A percentile compares a stretch with the other conserved stretches of the same genome.
Conservation (phyloP, 1,140 invertebrate species). For the Arctopsyche grandis region DNA sequence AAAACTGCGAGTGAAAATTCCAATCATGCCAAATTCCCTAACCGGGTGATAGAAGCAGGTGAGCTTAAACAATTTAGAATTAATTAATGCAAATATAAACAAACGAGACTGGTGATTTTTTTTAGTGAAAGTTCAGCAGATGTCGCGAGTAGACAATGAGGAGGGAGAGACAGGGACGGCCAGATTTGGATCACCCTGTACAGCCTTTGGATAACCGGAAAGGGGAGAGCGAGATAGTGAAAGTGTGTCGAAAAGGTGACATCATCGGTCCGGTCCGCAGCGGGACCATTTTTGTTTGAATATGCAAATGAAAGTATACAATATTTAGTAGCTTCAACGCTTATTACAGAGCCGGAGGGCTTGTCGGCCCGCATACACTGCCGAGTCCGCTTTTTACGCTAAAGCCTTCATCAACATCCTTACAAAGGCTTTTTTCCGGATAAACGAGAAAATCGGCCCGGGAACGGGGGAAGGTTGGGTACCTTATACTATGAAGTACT, state of each 20-base stretch:
- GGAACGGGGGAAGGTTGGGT: neutral
- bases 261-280: constrained; percentile 30
- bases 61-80: neutral
- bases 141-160: neutral
- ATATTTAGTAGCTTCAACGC: constrained; percentile 53
- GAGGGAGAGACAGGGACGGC: neutral
- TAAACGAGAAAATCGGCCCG: neutral
- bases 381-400: constrained; percentile 21
- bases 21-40: too few relatives aligned
- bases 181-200: neutral
- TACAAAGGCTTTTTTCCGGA: constrained; percentile 4
- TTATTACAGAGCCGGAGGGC: constrained; percentile 46
- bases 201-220: too few relatives aligned
- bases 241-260: constrained; percentile 32
- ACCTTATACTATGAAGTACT: too few relatives aligned
- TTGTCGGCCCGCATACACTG: constrained; percentile 27
- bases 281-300: constrained; percentile 53
- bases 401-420: constrained; percentile 16
- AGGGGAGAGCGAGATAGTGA: neutral
- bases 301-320: constrained; percentile 54
- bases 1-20: too few relatives aligned
- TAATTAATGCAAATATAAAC: constrained; percentile 14
- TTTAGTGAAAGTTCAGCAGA: constrained; percentile 14
- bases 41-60: neutral
- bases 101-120: neutral